Base-by-base conservation (phyloP, 2,797 vertebrate species). In the Anguilla pacifica region DNA sequence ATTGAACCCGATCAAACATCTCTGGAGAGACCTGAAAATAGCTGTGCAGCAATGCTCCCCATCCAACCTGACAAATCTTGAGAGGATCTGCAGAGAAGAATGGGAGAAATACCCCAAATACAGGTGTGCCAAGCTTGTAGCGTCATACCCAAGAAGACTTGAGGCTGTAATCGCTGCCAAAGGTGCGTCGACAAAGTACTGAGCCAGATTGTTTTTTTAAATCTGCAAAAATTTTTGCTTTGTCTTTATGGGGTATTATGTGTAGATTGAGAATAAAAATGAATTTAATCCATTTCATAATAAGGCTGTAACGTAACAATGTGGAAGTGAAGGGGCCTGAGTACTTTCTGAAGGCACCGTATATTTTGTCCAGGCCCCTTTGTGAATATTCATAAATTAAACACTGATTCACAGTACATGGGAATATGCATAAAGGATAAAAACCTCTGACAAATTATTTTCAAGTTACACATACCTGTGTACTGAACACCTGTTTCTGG, bases 141-240 rank as follows among this genome's bases (percentile, higher is more conserved):
- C 39, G 9, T 82, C 39, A 61, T 67, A 67, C 22, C 57, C 77
- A 82, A 64, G 43, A 83, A 61, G 22, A 82, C 86, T 87, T 25
- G 6, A 49, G 25, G 77, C 83, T 88, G 70, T 85, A 88, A 86
- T 88, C 55, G 31, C 84, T 81, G 84, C 84, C 70, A 85, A 86
- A 64, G 67, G 22, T 35, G 70, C 84, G 31, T 70, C 86, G 6
- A 83, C 35, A 55, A 87, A 83, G 35, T 83, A 79, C 89, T 96
- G 96, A 1, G 97, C 39, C n/a, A n/a, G n/a, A n/a, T n/a, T n/a
- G n/a, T n/a, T n/a, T n/a, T n/a, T n/a, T n/a, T n/a, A n/a, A n/a
- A 46, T 46, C 43, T 46, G 43, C 43, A 46, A 46, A 46, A 46
- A 46, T 5, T 46, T 43, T 43, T 43, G 3, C 4, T 46, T 46